Percentiles rank a stretch among this genome's conserved stretches.
Evolutionary conservation across 2,888 invertebrate genomes (phyloP).

Genomic region (Melieria picta): DNA sequence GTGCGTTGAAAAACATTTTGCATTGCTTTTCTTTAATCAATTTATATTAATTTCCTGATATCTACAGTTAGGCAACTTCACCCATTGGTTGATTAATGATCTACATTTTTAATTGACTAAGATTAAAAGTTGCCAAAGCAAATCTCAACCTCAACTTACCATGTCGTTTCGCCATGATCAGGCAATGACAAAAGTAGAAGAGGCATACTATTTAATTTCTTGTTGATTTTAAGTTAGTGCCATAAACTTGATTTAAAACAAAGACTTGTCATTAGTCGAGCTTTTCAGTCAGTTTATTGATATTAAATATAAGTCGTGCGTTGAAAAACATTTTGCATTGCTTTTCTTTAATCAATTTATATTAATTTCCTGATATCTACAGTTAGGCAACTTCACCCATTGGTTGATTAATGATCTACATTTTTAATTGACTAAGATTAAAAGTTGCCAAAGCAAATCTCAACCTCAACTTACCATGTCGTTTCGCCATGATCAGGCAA

Average conservation of each 20-base stretch:
- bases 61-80: no score
- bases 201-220: conserved; percentile 22
- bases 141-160: conserved; percentile 49
- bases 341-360: neutral
- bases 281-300: no score
- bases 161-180: conserved; percentile 38
- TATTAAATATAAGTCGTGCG: neutral
- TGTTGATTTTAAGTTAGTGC: neutral
- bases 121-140: conserved; percentile 51
- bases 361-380: neutral
- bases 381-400: conserved; percentile 47
- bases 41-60: no score
- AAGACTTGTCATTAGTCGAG: no score
- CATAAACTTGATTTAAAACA: neutral
- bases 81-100: conserved; percentile 49
- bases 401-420: conserved; percentile 43
- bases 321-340: neutral
- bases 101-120: conserved; percentile 46
- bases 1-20: no score
- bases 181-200: conserved; percentile 37
- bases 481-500: conserved; percentile 3
- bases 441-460: conserved; percentile 45
- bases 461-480: conserved; percentile 43
- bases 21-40: no score
- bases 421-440: conserved; percentile 47